Evolutionary conservation across 2,113 vertebrate species (phyloP).

Genomic region (Archilochus colubris): DNA sequence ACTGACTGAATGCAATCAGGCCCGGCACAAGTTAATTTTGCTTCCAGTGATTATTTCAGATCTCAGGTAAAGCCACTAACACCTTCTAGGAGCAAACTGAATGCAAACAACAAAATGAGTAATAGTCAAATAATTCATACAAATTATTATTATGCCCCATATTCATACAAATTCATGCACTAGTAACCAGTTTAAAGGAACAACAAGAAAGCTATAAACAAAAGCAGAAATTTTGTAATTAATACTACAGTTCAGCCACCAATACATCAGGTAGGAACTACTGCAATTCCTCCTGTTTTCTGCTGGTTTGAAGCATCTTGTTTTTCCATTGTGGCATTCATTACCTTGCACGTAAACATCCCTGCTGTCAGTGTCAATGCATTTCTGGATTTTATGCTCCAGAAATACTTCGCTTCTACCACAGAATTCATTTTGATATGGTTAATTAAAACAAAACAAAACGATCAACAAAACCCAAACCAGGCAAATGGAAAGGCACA

Average conservation of each 20-base stretch:
- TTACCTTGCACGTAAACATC: not conserved
- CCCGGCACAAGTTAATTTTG: not conserved
- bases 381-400: not conserved
- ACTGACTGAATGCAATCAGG: not conserved
- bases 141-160: too few relatives aligned
- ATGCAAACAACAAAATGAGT: not conserved
- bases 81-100: not conserved
- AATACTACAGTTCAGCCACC: too few relatives aligned
- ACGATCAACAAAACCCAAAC: not conserved
- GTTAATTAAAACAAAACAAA: not conserved
- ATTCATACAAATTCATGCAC: not conserved
- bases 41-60: not conserved
- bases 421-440: not conserved
- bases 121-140: not conserved
- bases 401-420: not conserved
- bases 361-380: not conserved
- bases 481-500: too few relatives aligned
- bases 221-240: not conserved
- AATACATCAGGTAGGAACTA: not conserved
- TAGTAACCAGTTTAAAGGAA: not conserved
- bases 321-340: not conserved
- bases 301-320: not conserved
- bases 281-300: not conserved
- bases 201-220: not conserved
- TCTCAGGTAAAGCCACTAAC: not conserved